Conservation (phyloP, 2,113 vertebrate species). For the Toxotes jaculatrix region DNA sequence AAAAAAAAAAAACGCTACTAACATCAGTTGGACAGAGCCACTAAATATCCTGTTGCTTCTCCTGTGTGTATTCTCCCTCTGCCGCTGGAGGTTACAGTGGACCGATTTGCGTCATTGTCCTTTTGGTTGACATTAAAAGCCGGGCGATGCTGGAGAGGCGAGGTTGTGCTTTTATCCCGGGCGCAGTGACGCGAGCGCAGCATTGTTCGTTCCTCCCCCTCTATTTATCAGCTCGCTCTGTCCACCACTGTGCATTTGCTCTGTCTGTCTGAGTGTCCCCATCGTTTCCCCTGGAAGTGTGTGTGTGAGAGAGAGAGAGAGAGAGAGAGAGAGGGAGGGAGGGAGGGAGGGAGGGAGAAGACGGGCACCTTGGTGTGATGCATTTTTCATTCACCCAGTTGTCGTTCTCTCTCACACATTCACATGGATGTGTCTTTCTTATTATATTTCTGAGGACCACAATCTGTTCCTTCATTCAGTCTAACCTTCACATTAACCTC, state of each 20-base stretch:
- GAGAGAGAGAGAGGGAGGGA: neutral
- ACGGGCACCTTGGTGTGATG: constrained; percentile 47
- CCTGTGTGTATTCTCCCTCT: neutral
- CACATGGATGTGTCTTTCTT: neutral
- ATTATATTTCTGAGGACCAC: neutral
- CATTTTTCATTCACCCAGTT: constrained; percentile 47
- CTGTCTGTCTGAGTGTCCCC: constrained; percentile 23
- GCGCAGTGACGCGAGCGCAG: constrained; percentile 18
- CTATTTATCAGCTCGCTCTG: constrained; percentile 39
- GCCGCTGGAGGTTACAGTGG: constrained; percentile 24
- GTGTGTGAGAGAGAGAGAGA: constrained; percentile 14
- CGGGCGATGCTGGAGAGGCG: constrained; percentile 22
- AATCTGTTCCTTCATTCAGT: neutral
- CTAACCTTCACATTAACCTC: neutral
- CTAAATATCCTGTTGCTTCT: constrained; percentile 36
- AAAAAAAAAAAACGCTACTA: neutral
- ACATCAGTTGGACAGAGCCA: neutral
- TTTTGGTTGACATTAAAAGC: constrained; percentile 67
- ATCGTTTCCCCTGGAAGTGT: constrained; percentile 22
- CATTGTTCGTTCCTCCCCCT: constrained; percentile 21
- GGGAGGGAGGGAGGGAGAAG: constrained; percentile 3
- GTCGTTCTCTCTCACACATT: constrained; percentile 23
- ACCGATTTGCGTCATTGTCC: constrained; percentile 48
- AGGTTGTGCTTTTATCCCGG: constrained; percentile 56
- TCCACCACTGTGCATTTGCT: constrained; percentile 20